Evolutionary conservation across 2,797 vertebrate species (phyloP).

Genomic region (Brachyalestes nurse): DNA sequence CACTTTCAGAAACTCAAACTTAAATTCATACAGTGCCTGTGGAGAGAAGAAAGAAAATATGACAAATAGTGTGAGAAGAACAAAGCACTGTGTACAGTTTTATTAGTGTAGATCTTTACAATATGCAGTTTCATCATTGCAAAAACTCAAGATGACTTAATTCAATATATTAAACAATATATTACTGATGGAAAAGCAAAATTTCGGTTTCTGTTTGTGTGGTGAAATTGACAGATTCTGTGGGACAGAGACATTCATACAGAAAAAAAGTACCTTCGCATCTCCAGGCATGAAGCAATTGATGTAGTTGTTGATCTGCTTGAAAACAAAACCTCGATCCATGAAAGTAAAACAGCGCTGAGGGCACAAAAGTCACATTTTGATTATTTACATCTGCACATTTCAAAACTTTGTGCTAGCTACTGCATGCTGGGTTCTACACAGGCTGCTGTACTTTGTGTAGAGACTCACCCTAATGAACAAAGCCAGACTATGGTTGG

Average conservation of each 20-base stretch:
- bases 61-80: background rate
- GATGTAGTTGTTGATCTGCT: conserved; percentile 98
- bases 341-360: conserved; percentile 98
- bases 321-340: conserved; percentile 97
- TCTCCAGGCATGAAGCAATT: conserved; percentile 95
- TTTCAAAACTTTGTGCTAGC: too few species aligned
- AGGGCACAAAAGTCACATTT: conserved; percentile 17
- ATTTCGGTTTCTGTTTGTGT: background rate
- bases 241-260: too few species aligned
- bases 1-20: conserved; percentile 96
- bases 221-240: too few species aligned
- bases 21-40: conserved; percentile 96
- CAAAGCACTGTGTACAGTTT: background rate
- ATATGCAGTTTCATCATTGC: too few species aligned
- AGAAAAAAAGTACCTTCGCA: conserved; percentile 83
- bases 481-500: conserved; percentile 95
- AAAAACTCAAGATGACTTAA: too few species aligned
- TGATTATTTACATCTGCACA: background rate
- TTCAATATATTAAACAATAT: too few species aligned
- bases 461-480: conserved; percentile 89
- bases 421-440: too few species aligned
- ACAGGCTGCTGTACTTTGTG: too few species aligned
- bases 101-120: too few species aligned
- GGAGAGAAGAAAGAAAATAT: conserved; percentile 39
- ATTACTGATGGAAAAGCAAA: background rate